Evolutionary conservation across 2,888 invertebrate genomes (phyloP), one percentile per base, ranked within the genome.

Genomic region (Choreutis nemorana): DNA sequence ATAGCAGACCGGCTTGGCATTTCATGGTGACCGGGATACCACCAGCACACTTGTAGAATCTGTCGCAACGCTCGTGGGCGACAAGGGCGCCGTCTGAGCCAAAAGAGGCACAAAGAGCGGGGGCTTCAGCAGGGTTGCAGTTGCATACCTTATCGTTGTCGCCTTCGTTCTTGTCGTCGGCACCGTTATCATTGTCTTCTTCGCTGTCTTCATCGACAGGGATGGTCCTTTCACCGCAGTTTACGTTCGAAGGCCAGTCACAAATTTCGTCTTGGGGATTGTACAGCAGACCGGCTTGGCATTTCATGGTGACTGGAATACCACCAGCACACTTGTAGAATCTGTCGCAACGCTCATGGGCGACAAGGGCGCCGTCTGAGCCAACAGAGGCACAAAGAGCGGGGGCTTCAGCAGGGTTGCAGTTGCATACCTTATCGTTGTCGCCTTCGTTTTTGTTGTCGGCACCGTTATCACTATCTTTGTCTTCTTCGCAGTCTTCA

Each of bases 271-370:
- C 48, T 4, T 30, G 13, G 1, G 53, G 42, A 23, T 58, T 52
- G 35, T 44, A 62, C 15, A 53, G 36, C 2, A 61, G 45, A 4
- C 35, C 41, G 1, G 14, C 32, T 4, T 40, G 39, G 31, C 62
- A 62, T 9, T 36, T 39, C 3, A 44, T 29, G 2, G 37, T 30
- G 2, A 56, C 37, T 1, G 56, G 53, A 1, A 28, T 21, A 4
- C 54, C 55, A 5, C 39, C 40, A 9, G 34, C 31, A 24, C 61
- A 61, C 9, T 42, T 35, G 32, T 57, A 60, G 41, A 48, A 62
- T 30, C 55, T 45, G 29, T 47, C 43, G 31, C 61, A 62, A 26
- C 45, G 40, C 30, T 54, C 46, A 23, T 62, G 60, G 11, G 59
- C 55, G 10, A 62, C 39, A 12, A 53, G 30, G n/a, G 44, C 39